Percentiles rank a stretch among this genome's conserved stretches.
Conservation (phyloP, 2,888 invertebrate genomes). For the Fragum fragum region DNA sequence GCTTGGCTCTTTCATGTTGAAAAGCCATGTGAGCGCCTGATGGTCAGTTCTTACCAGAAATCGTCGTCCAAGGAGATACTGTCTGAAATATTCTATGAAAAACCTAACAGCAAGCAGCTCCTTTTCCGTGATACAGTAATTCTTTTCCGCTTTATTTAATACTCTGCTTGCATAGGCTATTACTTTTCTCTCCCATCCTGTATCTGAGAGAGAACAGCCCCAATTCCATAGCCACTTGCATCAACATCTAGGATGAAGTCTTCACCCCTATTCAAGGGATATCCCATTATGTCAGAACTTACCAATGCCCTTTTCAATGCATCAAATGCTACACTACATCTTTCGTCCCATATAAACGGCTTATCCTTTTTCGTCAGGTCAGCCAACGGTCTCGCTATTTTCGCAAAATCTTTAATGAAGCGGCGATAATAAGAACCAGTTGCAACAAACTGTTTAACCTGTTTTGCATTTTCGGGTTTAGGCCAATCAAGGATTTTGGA, state of each 20-base stretch:
- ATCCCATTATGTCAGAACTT: constrained; percentile 20
- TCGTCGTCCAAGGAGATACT: too few relatives aligned
- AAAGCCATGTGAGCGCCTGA: too few relatives aligned
- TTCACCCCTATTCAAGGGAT: constrained; percentile 5
- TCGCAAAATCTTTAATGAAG: constrained; percentile 27
- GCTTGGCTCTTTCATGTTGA: too few relatives aligned
- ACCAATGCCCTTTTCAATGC: constrained; percentile 4
- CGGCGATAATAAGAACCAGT: constrained; percentile 28
- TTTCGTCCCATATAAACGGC: constrained; percentile 14
- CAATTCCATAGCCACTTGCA: not conserved
- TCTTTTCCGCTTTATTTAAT: too few relatives aligned
- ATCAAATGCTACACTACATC: constrained; percentile 27
- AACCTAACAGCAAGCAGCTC: too few relatives aligned
- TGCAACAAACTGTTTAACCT: too few relatives aligned
- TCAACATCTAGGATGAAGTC: constrained; percentile 5
- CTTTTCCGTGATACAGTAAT: too few relatives aligned
- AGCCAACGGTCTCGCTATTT: constrained; percentile 10
- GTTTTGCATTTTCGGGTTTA: not conserved
- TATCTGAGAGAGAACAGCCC: not conserved
- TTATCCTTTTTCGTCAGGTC: constrained; percentile 28
- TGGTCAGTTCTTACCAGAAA: too few relatives aligned
- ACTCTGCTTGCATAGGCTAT: too few relatives aligned
- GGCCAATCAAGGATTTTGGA: constrained; percentile 23
- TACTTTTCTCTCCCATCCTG: too few relatives aligned
- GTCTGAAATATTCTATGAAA: too few relatives aligned